Percentiles rank a stretch among this genome's conserved stretches.
Conservation (phyloP, 2,888 invertebrate species). For the Onthophagus sagittarius region DNA sequence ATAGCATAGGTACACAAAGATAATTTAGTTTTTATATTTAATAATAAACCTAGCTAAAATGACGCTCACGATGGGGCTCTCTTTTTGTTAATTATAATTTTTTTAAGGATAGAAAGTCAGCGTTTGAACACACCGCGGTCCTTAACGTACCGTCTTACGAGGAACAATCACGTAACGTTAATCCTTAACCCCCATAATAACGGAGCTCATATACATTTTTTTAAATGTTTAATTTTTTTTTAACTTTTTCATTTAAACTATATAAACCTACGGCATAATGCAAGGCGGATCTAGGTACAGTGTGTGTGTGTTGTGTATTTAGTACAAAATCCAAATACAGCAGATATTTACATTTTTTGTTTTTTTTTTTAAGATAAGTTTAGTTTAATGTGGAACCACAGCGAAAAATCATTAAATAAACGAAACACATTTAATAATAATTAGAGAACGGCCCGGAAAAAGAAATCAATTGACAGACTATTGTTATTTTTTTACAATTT, state of each 20-base stretch:
- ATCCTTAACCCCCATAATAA: constrained; percentile 26
- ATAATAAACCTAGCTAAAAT: constrained; percentile 31
- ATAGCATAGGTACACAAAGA: constrained; percentile 51
- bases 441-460: constrained; percentile 14
- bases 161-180: constrained; percentile 25
- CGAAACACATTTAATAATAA: constrained; percentile 12
- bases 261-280: constrained; percentile 36
- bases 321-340: constrained; percentile 41
- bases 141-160: constrained; percentile 47
- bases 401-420: constrained; percentile 16
- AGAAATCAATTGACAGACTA: constrained; percentile 39
- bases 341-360: constrained; percentile 38
- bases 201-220: background rate
- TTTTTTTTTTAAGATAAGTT: background rate
- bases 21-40: constrained; percentile 42
- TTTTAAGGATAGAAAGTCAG: constrained; percentile 10
- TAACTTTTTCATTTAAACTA: constrained; percentile 13
- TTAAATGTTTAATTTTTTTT: constrained; percentile 10
- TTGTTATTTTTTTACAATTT: constrained; percentile 20
- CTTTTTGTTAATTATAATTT: constrained; percentile 15
- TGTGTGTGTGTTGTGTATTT: constrained; percentile 31
- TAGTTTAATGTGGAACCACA: constrained; percentile 20
- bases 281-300: constrained; percentile 43
- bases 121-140: constrained; percentile 34
- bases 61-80: constrained; percentile 14